Base-by-base conservation (phyloP, 1,140 invertebrate genomes). In the Drosophila pachea region DNA sequence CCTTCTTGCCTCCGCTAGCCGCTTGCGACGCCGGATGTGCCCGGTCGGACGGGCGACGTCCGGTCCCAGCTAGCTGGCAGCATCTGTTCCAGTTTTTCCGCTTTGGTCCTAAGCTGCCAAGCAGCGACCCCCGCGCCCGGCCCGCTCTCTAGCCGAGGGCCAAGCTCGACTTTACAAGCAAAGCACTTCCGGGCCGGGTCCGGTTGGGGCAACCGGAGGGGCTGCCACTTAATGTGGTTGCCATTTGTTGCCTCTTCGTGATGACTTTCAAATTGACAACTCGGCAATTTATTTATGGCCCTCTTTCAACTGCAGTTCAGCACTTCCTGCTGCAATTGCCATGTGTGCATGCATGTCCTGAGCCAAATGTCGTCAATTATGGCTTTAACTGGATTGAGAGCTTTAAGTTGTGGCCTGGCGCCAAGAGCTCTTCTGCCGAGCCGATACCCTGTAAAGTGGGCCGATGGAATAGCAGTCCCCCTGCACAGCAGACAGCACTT, bases 191-290 rank as follows among this genome's bases (percentile, higher is more conserved):
- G 64, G 55, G 7, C 14, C 54, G 8, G 22, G 16, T 4, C 54
- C 7, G 54, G 11, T 11, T 8, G 22, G 22, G 36, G 16, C n/a
- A n/a, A n/a, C n/a, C 11, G 11, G 38, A 40, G 49, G 16, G 38
- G 53, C 42, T 5, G 8, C 12, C 40, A 56, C 42, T 56, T 45
- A 45, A 56, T 56, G 54, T 33, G 54, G 54, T 56, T 56, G 54
- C 29, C 54, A 14, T 33, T 56, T 56, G 49, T 8, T 42, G 38
- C 40, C 29, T 6, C 38, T 29, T 35, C 29, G 59, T 71, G 61
- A 61, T 64, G 65, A 55, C 74, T 69, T 68, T 73, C 45, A 63
- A 71, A 67, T 64, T 56, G 72, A 42, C 65, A 47, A 54, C 42
- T 29, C 29, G 50, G 56, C 52, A 48, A 52, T 55, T 66, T 71